Evolutionary conservation across 2,797 vertebrate genomes (phyloP), one percentile per base, ranked within the genome.

Genomic region (Gymnoscopelus braueri): DNA sequence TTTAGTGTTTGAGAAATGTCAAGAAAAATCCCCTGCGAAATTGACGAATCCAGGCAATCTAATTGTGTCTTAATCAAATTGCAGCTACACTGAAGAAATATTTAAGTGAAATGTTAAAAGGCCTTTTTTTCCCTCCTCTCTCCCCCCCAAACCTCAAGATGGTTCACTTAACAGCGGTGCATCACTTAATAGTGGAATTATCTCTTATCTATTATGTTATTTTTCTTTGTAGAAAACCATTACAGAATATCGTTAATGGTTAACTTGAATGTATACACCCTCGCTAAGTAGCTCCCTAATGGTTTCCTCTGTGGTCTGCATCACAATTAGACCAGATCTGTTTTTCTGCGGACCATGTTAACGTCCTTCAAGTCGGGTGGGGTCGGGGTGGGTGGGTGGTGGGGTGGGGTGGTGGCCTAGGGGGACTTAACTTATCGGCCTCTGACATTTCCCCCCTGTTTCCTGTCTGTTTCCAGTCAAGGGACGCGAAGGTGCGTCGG

Each of bases 401-500:
- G 51, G 12, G 49, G 12, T 11, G 5, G 5, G 7, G 32, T 39
- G 32, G 14, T 3, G 29, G 32, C 35, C 35, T 39, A 39, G 56
- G 13, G 7, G 24, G 9, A 19, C 58, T 19, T 44, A 60, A 4
- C 9, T n/a, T 8, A 44, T 54, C 29, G 12, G 15, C 52, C 23
- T 12, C 10, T 57, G 15, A 15, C 51, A 10, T 64, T 19, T 26
- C 47, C 2, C 65, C 23, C 64, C 19, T 63, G 10, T 52, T 26
- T 60, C 48, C 12, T 63, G 3, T 63, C 85, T 19, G 19, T 19
- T 79, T 54, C 47, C 86, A 98, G 97, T 90, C 86, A 96, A 95
- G 91, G 94, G 90, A 39, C 91, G 94, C 74, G 95, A 96, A 78
- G 94, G 95, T 85, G 93, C 95, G 86, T 92, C 94, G 3, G 95